Conservation (phyloP, 2,888 invertebrate species). For the Dione juno region DNA sequence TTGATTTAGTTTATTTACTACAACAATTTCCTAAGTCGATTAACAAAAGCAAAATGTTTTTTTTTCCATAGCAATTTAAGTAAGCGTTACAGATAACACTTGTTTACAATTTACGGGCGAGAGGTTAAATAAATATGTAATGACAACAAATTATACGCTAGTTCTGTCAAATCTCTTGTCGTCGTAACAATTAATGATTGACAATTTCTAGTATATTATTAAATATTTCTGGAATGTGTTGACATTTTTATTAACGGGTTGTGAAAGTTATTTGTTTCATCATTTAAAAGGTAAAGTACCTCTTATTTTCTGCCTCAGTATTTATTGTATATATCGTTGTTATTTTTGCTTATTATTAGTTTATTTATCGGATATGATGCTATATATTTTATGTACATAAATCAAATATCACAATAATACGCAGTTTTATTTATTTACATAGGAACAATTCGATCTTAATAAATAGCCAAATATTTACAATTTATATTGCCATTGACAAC, state of each 20-base stretch:
- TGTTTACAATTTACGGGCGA: slow-evolving; percentile 14
- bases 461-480: too few species aligned
- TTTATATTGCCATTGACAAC: too few species aligned
- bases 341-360: too few species aligned
- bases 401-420: too few species aligned
- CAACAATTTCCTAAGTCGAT: background rate
- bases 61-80: slow-evolving; percentile 3
- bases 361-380: too few species aligned
- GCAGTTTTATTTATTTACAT: too few species aligned
- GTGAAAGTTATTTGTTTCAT: background rate
- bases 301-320: background rate
- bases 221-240: background rate
- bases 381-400: too few species aligned
- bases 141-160: slow-evolving; percentile 18
- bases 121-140: slow-evolving; percentile 22
- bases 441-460: too few species aligned
- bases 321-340: too few species aligned
- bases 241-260: background rate
- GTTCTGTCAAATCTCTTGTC: slow-evolving; percentile 7
- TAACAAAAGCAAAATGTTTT: background rate
- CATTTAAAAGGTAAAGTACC: background rate
- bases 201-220: background rate
- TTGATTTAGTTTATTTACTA: background rate
- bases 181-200: background rate
- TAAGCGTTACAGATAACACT: background rate